A percentile compares a stretch with the other conserved stretches of the same genome.
Conservation (phyloP, 2,113 vertebrate species). For the Pluvianellus socialis region DNA sequence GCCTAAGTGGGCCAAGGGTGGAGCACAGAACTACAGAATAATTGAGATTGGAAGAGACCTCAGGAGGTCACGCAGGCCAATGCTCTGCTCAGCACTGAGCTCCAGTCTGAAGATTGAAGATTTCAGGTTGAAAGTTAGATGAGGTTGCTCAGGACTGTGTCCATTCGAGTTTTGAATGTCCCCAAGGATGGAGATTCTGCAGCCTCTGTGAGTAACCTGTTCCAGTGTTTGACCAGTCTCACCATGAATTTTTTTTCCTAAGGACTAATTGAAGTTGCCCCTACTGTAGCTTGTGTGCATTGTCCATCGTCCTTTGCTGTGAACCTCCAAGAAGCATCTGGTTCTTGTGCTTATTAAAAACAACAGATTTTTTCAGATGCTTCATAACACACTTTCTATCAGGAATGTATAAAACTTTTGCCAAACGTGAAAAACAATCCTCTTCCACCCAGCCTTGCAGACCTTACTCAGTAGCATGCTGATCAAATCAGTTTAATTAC, state of each 20-base stretch:
- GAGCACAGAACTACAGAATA: not conserved
- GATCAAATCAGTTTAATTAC: not conserved
- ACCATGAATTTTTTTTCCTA: not conserved
- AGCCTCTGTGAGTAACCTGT: not conserved
- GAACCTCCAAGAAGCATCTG: not conserved
- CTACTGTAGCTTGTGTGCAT: not conserved
- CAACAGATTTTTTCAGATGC: not conserved
- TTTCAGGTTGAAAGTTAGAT: not conserved
- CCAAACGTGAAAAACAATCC: not conserved
- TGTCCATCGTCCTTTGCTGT: not conserved
- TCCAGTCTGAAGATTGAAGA: too few species aligned
- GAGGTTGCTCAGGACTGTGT: not conserved
- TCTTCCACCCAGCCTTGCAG: not conserved
- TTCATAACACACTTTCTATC: not conserved
- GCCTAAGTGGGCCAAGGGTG: not conserved
- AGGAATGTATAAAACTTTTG: not conserved
- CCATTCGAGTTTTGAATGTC: not conserved
- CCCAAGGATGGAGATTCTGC: not conserved
- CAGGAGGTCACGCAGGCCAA: accelerated
- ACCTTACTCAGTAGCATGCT: not conserved
- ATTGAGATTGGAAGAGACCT: not conserved
- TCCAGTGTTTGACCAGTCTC: not conserved
- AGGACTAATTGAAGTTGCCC: not conserved
- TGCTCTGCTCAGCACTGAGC: not conserved
- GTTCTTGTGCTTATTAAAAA: not conserved